Percentiles rank a stretch among this genome's conserved stretches.
Conservation (phyloP, 2,888 invertebrate genomes). For the Sthenelais limicola region DNA sequence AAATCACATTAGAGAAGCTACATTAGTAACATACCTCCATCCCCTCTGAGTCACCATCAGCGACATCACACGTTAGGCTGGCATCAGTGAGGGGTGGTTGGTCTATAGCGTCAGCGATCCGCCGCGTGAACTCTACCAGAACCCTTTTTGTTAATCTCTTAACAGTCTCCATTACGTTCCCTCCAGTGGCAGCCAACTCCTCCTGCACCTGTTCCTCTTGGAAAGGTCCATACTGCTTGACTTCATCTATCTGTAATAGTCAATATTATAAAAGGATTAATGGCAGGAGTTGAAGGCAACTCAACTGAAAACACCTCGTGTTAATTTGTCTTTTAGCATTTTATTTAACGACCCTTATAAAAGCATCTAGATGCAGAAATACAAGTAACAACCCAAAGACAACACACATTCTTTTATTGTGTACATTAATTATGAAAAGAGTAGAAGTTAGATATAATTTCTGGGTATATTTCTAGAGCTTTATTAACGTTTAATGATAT, state of each 20-base stretch:
- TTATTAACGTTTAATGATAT: too few relatives aligned
- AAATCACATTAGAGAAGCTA: too few relatives aligned
- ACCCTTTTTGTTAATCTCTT: background rate
- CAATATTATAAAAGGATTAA: background rate
- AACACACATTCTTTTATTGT: too few relatives aligned
- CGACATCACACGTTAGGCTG: background rate
- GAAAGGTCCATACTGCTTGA: background rate
- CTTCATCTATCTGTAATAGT: constrained; percentile 23
- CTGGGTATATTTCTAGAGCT: too few relatives aligned
- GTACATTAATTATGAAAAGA: background rate
- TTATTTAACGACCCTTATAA: too few relatives aligned
- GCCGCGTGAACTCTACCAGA: constrained; percentile 1
- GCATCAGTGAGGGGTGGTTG: background rate
- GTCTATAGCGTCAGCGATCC: background rate
- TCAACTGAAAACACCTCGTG: too few relatives aligned
- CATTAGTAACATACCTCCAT: too few relatives aligned
- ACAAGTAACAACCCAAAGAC: too few relatives aligned
- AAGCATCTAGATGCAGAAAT: too few relatives aligned
- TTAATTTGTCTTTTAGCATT: too few relatives aligned
- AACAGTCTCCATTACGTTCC: background rate
- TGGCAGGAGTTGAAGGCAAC: too few relatives aligned
- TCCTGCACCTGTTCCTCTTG: background rate
- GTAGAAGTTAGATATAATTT: too few relatives aligned
- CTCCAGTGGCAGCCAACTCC: background rate
- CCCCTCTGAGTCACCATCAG: background rate